Evolutionary conservation across 1,140 invertebrate genomes (phyloP).

Genomic region (Drosophila miranda): DNA sequence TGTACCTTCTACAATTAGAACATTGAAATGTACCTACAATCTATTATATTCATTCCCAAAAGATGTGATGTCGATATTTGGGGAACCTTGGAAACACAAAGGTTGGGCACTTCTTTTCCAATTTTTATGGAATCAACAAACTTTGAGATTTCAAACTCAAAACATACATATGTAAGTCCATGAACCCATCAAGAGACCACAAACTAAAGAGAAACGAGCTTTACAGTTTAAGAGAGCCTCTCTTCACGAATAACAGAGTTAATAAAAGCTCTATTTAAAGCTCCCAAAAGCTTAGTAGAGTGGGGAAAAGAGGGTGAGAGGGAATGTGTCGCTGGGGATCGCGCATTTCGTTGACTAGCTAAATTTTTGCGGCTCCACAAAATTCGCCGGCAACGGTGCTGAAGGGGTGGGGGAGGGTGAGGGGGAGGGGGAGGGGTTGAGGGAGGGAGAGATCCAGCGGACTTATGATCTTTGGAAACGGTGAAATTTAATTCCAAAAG

Average conservation of each 20-base stretch:
- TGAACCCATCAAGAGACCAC: constrained; percentile 3
- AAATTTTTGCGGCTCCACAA: constrained; percentile 52
- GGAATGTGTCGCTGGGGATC: constrained; percentile 28
- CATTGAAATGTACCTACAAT: too few relatives aligned
- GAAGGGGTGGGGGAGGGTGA: constrained; percentile 5
- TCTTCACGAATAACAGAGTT: constrained; percentile 13
- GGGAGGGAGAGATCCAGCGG: not conserved
- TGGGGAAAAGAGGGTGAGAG: constrained; percentile 11
- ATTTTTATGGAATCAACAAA: constrained; percentile 34
- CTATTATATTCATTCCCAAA: not conserved
- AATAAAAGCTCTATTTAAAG: constrained; percentile 9
- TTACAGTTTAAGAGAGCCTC: constrained; percentile 7
- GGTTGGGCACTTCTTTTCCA: constrained; percentile 45
- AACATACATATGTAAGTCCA: constrained; percentile 3
- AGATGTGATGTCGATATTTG: constrained; percentile 1
- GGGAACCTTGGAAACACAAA: constrained; percentile 42
- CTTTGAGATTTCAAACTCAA: constrained; percentile 35
- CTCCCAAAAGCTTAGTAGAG: not conserved
- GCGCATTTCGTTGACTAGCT: constrained; percentile 67
- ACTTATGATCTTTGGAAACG: constrained; percentile 55
- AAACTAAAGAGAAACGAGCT: constrained; percentile 19
- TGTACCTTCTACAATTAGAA: too few relatives aligned
- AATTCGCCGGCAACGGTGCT: constrained; percentile 23
- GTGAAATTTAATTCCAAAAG: constrained; percentile 64
- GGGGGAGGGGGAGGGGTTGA: too few relatives aligned